A percentile compares a stretch with the other conserved stretches of the same genome.
Evolutionary conservation across 2,888 invertebrate genomes (phyloP).

Genomic region (Epinotia demarniana): DNA sequence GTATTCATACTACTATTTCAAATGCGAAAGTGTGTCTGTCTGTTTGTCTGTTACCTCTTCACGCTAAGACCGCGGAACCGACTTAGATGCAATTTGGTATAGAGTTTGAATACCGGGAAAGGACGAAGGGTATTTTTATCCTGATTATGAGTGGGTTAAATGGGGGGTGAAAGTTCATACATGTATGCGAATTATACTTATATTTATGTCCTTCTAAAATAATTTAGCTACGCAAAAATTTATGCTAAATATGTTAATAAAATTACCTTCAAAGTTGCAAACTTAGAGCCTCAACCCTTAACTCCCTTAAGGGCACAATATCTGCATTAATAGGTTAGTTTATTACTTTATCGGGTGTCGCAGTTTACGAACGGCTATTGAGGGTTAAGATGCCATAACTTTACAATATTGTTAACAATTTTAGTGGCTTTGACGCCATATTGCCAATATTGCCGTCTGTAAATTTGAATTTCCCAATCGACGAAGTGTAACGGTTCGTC

Average conservation of each 20-base stretch:
- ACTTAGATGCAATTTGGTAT: too few species aligned
- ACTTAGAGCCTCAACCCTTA: neutral
- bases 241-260: neutral
- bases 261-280: conserved; percentile 1
- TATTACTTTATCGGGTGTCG: conserved; percentile 19
- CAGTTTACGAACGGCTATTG: conserved; percentile 16
- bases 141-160: too few species aligned
- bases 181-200: too few species aligned
- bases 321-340: conserved; percentile 24
- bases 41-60: too few species aligned
- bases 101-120: too few species aligned
- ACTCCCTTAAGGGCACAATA: neutral
- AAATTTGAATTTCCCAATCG: conserved; percentile 8
- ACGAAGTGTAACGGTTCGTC: neutral
- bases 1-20: too few species aligned
- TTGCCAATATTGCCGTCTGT: conserved; percentile 11
- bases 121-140: too few species aligned
- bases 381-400: conserved; percentile 23
- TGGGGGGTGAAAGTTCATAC: too few species aligned
- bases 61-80: too few species aligned
- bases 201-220: too few species aligned
- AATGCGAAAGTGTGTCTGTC: too few species aligned
- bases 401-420: conserved; percentile 30
- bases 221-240: too few species aligned
- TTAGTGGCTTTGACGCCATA: conserved; percentile 13